Conservation (phyloP, 2,797 vertebrate species). For the Amniataba percoides region DNA sequence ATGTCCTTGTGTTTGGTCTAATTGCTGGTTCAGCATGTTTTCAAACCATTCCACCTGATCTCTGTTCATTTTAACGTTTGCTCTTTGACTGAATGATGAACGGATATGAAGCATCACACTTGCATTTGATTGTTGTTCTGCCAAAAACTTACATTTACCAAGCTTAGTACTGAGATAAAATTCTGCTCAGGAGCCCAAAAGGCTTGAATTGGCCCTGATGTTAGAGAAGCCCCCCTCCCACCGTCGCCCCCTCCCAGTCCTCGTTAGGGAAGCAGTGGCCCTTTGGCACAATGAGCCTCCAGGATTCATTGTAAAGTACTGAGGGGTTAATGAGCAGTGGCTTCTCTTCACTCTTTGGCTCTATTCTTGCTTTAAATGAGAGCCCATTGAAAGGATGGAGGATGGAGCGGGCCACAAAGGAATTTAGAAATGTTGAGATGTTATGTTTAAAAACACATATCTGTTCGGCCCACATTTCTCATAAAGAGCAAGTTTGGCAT, state of each 20-base stretch:
- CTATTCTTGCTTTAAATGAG: constrained; percentile 90
- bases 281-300: constrained; percentile 93
- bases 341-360: constrained; percentile 88
- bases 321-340: constrained; percentile 98
- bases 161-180: not conserved
- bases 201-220: constrained; percentile 14
- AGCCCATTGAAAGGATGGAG: constrained; percentile 87
- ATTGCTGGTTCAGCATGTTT: not conserved
- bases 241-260: constrained; percentile 62
- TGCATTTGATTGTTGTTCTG: not conserved
- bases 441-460: constrained; percentile 49
- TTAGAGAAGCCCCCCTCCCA: not conserved
- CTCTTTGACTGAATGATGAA: not conserved
- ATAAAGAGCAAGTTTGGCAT: constrained; percentile 17
- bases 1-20: not conserved
- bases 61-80: not conserved
- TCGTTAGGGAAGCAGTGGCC: constrained; percentile 91
- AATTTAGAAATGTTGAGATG: constrained; percentile 28
- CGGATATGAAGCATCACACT: not conserved
- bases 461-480: constrained; percentile 19
- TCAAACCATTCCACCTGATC: not conserved
- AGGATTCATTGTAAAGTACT: constrained; percentile 92
- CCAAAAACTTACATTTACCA: too few species aligned
- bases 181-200: constrained; percentile 20
- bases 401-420: constrained; percentile 83